Conservation (phyloP, 2,113 vertebrate species). For the Centropristis striata region DNA sequence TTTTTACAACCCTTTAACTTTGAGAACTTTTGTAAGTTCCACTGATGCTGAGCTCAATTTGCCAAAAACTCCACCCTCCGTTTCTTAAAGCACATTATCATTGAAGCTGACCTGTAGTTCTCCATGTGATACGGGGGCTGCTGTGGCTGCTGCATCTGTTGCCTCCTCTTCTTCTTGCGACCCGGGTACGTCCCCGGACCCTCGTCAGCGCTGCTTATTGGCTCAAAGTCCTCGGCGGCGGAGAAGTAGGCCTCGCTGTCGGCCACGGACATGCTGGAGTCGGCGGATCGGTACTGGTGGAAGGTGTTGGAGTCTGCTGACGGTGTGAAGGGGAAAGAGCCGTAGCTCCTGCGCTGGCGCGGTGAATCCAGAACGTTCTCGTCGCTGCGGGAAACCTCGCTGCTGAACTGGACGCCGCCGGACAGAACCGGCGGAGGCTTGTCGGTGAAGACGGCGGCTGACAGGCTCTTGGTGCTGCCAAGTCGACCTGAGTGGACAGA, state of each 20-base stretch:
- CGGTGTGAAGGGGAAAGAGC: constrained; percentile 96
- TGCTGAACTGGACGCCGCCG: constrained; percentile 94
- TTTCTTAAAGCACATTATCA: not conserved
- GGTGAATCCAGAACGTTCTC: constrained; percentile 97
- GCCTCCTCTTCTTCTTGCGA: constrained; percentile 93
- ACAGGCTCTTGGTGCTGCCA: constrained; percentile 97
- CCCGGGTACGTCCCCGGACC: constrained; percentile 97
- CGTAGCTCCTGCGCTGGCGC: constrained; percentile 94
- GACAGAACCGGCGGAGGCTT: constrained; percentile 87
- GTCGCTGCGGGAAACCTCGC: constrained; percentile 95
- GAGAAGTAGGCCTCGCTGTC: constrained; percentile 99
- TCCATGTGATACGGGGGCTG: constrained; percentile 87
- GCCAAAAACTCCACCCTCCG: not conserved
- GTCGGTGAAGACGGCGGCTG: constrained; percentile 93
- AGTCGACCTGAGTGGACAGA: constrained; percentile 93
- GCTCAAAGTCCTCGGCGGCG: constrained; percentile 96
- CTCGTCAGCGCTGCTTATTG: constrained; percentile 95
- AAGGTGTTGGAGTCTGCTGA: constrained; percentile 97
- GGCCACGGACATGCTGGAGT: constrained; percentile 97
- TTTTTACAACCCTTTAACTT: constrained; percentile 26
- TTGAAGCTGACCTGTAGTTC: constrained; percentile 75
- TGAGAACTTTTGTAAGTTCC: constrained; percentile 19
- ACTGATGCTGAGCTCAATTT: not conserved
- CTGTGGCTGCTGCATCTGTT: constrained; percentile 89
- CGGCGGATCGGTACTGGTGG: constrained; percentile 96